Base-by-base conservation (phyloP, 2,113 vertebrate species). In the Colinus virginianus region DNA sequence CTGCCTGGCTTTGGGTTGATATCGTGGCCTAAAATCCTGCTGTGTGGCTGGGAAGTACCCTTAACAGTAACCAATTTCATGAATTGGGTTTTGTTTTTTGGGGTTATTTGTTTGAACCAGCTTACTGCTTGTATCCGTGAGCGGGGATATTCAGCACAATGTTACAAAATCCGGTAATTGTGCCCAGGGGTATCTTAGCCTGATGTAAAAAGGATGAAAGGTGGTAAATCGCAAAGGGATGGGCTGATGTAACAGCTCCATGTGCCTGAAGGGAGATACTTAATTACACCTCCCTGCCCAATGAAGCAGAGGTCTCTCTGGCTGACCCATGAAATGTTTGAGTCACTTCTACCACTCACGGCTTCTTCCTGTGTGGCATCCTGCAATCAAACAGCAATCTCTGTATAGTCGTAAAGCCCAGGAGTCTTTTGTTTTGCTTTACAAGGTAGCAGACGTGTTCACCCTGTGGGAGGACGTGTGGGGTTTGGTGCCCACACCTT, bases 181-280 rank as follows among this genome's bases (percentile, higher is more conserved):
- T 93, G 83, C 97, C 96, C 94, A 1, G 11, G 97, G 97, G 89
- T 94, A 93, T 32, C 38, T 43, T 42, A 45, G 94, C 87, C 95
- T 98, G 97, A 98, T 97, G 97, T 97, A 98, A 98, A 98, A 92
- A 83, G 86, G 94, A 64, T 84, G 97, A 95, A 98, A 98, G 93
- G 97, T 46, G n/a, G 90, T 82, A 83, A 78, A 51, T 81, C 95
- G 4, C 94, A 16, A 3, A 76, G 95, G 97, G 80, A 84, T 10
- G 48, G 75, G 96, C 97, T 98, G 98, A 98, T 98, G 98, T 97
- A 98, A 98, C 64, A 94, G 20, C 90, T 89, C 70, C 49, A 46
- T 49, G 53, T 81, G 88, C 72, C 87, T 86, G 94, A 38, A 91
- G 90, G 63, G 67, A 76, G 72, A 16, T 42, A 11, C 53, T 71